phyloP scores from a whole-genome alignment of 2,888 invertebrate species.

The Elegia similella region DNA sequence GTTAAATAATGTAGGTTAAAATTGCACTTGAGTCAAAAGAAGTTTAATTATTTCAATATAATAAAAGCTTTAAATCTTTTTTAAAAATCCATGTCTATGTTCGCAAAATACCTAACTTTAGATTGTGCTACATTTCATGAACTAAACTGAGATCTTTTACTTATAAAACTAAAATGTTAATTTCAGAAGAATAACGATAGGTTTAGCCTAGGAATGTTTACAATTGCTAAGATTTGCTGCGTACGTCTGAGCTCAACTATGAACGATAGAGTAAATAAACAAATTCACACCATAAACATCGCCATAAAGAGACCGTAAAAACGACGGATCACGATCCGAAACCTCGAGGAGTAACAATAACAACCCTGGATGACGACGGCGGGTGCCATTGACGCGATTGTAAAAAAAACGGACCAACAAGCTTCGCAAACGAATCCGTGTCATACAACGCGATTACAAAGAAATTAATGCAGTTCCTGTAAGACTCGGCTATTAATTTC shows the following conservation, averaged over 20 bases:
- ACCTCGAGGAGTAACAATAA: slow-evolving; percentile 35
- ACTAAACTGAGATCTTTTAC: neutral
- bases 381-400: slow-evolving; percentile 31
- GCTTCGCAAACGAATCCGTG: slow-evolving; percentile 21
- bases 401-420: slow-evolving; percentile 40
- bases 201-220: slow-evolving; percentile 6
- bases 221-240: slow-evolving; percentile 3
- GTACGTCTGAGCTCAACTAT: slow-evolving; percentile 24
- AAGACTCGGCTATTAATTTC: slow-evolving; percentile 40
- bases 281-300: slow-evolving; percentile 70
- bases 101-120: neutral
- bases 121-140: neutral
- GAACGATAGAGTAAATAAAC: slow-evolving; percentile 73
- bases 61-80: too few relatives aligned
- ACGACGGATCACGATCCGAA: slow-evolving; percentile 57
- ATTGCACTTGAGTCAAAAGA: too few relatives aligned
- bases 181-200: neutral
- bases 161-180: neutral
- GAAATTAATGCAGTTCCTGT: slow-evolving; percentile 20
- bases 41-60: too few relatives aligned
- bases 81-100: neutral
- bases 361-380: slow-evolving; percentile 31
- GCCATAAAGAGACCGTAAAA: slow-evolving; percentile 63
- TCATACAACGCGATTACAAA: slow-evolving; percentile 19
- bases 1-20: too few relatives aligned